Percentiles rank a stretch among this genome's conserved stretches.
These are phyloP conservation scores for Tetragnatha versicolor DNA, from an alignment of 1,140 invertebrate genomes.

Conservation along the genomic window DNA sequence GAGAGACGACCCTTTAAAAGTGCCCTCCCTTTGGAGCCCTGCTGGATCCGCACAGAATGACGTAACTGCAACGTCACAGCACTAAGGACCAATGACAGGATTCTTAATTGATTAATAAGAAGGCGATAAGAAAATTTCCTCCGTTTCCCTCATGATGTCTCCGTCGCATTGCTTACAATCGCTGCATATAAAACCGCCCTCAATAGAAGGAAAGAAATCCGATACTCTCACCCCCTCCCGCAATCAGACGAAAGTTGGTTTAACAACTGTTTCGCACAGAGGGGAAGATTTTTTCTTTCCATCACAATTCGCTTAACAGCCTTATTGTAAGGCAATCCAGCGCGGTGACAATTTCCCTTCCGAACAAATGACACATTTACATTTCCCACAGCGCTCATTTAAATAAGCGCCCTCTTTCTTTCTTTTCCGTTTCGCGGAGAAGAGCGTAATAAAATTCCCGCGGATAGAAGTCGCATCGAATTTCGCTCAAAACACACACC, in stretches of 20 bases:
- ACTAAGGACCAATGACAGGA: too few relatives aligned
- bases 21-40: too few relatives aligned
- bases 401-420: constrained; percentile 1
- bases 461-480: neutral
- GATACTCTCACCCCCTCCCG: neutral
- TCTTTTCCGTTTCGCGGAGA: neutral
- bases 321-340: neutral
- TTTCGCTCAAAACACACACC: neutral
- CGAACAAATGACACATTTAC: constrained; percentile 20
- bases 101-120: too few relatives aligned
- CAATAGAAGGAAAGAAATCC: neutral
- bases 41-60: too few relatives aligned
- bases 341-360: constrained; percentile 1
- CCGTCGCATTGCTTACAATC: too few relatives aligned
- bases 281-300: neutral
- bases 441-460: constrained; percentile 19
- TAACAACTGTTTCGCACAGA: neutral
- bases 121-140: too few relatives aligned
- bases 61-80: too few relatives aligned
- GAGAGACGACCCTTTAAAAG: too few relatives aligned
- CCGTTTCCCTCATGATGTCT: too few relatives aligned
- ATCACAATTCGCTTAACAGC: neutral
- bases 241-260: neutral
- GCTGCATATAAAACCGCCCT: too few relatives aligned
- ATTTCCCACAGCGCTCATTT: constrained; percentile 1